These are phyloP conservation scores for Perca fluviatilis DNA, from an alignment of 2,113 vertebrate genomes.

Conservation along the genomic window DNA sequence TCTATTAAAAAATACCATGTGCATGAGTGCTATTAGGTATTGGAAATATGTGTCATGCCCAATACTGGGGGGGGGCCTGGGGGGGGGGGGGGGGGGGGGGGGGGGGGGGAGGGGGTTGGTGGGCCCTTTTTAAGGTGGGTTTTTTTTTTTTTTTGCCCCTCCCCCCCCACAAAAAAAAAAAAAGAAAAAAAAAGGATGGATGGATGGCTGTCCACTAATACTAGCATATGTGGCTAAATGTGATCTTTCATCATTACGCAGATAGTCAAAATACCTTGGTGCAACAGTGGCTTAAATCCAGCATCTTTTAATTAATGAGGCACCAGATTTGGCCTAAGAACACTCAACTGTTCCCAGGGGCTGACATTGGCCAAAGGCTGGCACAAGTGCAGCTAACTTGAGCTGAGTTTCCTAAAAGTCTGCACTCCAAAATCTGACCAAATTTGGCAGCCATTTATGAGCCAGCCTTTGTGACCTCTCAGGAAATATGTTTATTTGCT, in stretches of 20 bases:
- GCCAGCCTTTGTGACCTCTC: neutral
- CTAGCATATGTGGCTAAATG: neutral
- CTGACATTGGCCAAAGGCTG: neutral
- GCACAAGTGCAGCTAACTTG: no score
- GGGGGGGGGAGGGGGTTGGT: no score
- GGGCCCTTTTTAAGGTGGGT: no score
- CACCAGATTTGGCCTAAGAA: neutral
- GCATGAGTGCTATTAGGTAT: neutral
- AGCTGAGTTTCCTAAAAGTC: neutral
- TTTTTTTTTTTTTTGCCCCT: no score
- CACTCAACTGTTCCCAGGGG: neutral
- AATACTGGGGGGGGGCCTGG: no score
- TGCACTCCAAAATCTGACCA: neutral
- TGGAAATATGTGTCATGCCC: neutral
- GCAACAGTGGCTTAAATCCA: neutral
- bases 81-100: no score
- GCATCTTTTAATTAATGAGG: neutral
- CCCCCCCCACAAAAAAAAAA: no score
- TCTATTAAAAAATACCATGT: no score
- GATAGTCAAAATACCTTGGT: neutral
- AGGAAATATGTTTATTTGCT: neutral
- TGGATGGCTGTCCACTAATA: neutral
- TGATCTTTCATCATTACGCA: neutral
- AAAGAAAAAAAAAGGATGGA: no score
- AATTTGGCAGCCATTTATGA: neutral